phyloP scores from a whole-genome alignment of 2,888 invertebrate genomes.

The Drosophila villosipedis region DNA sequence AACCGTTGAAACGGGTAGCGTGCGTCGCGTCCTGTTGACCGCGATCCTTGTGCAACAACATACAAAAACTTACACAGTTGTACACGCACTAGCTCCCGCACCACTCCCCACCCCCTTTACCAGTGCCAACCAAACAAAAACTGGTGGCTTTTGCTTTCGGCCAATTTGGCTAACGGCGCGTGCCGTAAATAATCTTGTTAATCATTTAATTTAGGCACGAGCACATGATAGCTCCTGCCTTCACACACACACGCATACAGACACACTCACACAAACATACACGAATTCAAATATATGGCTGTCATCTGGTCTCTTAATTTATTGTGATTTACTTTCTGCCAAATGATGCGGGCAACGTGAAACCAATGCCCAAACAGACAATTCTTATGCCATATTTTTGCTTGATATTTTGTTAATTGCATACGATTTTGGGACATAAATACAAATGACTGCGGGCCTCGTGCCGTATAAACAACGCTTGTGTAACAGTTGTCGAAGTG shows the following conservation, averaged over 20 bases:
- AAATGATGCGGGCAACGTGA: slow-evolving; percentile 35
- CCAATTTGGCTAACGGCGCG: slow-evolving; percentile 35
- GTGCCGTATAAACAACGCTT: background rate
- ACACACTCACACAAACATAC: background rate
- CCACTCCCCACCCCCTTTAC: background rate
- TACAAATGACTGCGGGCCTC: background rate
- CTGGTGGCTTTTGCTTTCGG: slow-evolving; percentile 17
- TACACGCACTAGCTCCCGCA: background rate
- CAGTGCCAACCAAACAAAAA: slow-evolving; percentile 9
- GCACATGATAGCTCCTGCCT: slow-evolving; percentile 39
- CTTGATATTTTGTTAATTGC: slow-evolving; percentile 24
- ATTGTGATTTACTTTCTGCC: slow-evolving; percentile 58
- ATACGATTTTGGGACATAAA: background rate
- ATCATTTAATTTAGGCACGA: slow-evolving; percentile 80
- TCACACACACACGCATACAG: background rate
- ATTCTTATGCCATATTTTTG: slow-evolving; percentile 10
- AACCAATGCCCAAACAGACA: slow-evolving; percentile 22
- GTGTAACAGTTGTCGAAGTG: background rate
- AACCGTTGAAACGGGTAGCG: slow-evolving; percentile 19
- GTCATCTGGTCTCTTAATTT: slow-evolving; percentile 51
- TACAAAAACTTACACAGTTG: slow-evolving; percentile 35
- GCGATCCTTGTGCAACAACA: slow-evolving; percentile 44
- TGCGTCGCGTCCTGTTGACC: slow-evolving; percentile 27
- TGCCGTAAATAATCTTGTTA: slow-evolving; percentile 77
- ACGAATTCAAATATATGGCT: slow-evolving; percentile 31